Conservation (phyloP, 2,797 vertebrate species). For the Silurus aristotelis region DNA sequence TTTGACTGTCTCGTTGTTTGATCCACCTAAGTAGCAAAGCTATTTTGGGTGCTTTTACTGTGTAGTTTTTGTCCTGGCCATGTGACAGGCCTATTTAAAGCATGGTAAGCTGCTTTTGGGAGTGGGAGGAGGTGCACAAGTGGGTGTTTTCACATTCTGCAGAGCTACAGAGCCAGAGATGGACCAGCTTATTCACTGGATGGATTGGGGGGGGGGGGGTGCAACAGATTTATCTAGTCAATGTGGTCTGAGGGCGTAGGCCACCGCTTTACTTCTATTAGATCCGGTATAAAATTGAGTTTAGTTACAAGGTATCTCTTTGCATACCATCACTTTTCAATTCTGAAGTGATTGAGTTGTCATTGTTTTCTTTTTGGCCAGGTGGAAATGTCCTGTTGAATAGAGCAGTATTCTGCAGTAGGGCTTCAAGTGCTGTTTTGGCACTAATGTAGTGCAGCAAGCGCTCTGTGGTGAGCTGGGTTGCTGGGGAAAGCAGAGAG, state of each 20-base stretch:
- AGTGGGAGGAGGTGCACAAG: conserved; percentile 52
- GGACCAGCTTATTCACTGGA: conserved; percentile 36
- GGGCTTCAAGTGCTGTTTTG: conserved; percentile 42
- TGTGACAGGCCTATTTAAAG: conserved; percentile 73
- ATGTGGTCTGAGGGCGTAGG: conserved; percentile 60
- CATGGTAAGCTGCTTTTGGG: conserved; percentile 55
- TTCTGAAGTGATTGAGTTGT: not conserved
- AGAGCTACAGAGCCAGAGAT: conserved; percentile 54
- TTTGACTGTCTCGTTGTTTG: conserved; percentile 45
- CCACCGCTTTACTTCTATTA: conserved; percentile 62
- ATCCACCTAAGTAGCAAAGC: conserved; percentile 41
- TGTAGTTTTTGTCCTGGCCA: conserved; percentile 66
- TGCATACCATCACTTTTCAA: not conserved
- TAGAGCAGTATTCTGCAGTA: conserved; percentile 42
- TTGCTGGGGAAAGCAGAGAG: conserved; percentile 53
- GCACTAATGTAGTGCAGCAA: conserved; percentile 37
- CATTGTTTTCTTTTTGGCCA: not conserved
- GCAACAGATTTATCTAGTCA: conserved; percentile 72
- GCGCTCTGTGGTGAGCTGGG: conserved; percentile 47
- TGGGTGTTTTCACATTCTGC: conserved; percentile 65
- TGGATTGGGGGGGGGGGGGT: conserved; percentile 52
- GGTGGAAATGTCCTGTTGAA: conserved; percentile 42
- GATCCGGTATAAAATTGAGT: conserved; percentile 48
- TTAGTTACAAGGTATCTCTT: not conserved
- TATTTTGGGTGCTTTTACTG: conserved; percentile 54